Conservation (phyloP, 2,888 invertebrate species). For the Sympetrum striolatum region DNA sequence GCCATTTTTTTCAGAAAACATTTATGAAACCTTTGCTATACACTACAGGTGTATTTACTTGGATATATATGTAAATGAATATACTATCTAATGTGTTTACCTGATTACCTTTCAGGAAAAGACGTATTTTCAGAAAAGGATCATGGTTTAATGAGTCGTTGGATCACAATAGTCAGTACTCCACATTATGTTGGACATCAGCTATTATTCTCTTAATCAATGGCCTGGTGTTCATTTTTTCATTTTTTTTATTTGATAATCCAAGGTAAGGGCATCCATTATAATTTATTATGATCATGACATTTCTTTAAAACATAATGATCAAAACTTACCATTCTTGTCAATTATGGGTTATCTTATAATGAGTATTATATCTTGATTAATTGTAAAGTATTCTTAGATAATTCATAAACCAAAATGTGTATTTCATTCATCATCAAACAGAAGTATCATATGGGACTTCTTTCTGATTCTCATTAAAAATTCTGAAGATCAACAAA, state of each 20-base stretch:
- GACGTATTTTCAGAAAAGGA: constrained; percentile 45
- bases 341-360: not conserved
- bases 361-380: not conserved
- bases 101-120: not conserved
- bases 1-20: not conserved
- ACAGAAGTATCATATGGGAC: no score
- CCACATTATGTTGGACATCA: constrained; percentile 73
- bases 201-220: constrained; percentile 62
- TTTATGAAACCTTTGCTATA: not conserved
- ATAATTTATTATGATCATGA: not conserved
- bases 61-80: constrained; percentile 11
- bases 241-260: constrained; percentile 55
- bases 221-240: constrained; percentile 54
- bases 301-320: not conserved
- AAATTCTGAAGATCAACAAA: no score
- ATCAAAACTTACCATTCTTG: no score
- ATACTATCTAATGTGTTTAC: constrained; percentile 14
- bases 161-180: constrained; percentile 66
- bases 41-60: not conserved
- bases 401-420: no score
- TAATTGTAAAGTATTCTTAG: not conserved
- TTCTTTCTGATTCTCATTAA: no score
- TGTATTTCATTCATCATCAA: no score
- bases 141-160: constrained; percentile 64
- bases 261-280: constrained; percentile 50